phyloP scores from a whole-genome alignment of 2,797 vertebrate genomes.

The Chaetophractus vellerosus region DNA sequence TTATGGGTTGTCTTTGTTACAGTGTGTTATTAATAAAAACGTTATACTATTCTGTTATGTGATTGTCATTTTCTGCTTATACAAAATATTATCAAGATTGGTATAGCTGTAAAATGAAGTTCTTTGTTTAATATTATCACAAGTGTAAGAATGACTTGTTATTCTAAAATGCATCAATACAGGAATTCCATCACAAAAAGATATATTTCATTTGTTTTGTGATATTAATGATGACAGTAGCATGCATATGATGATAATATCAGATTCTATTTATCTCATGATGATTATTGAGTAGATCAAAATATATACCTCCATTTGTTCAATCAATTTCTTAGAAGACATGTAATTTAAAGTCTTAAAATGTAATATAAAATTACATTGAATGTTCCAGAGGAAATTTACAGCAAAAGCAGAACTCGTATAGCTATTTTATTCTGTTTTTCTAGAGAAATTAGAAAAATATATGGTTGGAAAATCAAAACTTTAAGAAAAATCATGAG shows the following conservation, averaged over 20 bases:
- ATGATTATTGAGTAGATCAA: background rate
- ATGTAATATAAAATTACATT: background rate
- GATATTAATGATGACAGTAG: background rate
- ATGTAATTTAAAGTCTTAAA: background rate
- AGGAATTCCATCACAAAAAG: background rate
- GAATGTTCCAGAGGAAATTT: slow-evolving; percentile 47
- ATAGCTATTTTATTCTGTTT: background rate
- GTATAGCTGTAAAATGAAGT: background rate
- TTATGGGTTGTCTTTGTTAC: background rate
- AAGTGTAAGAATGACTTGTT: background rate
- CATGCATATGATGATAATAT: background rate
- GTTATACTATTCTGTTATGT: background rate
- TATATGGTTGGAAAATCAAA: slow-evolving; percentile 78
- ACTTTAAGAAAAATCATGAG: slow-evolving; percentile 72
- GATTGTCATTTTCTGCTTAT: background rate
- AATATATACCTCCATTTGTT: background rate
- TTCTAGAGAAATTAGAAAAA: slow-evolving; percentile 20
- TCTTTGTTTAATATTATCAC: background rate
- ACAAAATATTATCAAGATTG: background rate
- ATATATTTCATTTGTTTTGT: background rate
- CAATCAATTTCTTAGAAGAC: background rate
- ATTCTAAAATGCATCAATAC: background rate
- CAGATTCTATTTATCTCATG: background rate
- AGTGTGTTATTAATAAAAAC: background rate
- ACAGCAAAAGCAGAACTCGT: slow-evolving; percentile 27